Conservation (phyloP, 92 coral and sea anemone species). For the Micromussa lordhowensis region DNA sequence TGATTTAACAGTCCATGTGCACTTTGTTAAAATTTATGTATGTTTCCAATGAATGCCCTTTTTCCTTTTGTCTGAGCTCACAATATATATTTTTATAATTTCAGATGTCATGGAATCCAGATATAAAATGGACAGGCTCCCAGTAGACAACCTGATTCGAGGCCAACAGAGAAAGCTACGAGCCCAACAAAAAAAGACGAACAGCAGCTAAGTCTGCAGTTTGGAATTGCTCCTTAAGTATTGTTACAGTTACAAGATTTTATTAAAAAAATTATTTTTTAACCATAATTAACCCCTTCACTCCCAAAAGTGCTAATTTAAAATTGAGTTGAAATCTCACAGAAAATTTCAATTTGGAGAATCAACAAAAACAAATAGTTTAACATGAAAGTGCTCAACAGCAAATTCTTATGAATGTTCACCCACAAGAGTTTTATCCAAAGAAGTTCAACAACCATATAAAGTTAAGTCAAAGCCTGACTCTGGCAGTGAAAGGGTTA, state of each 20-base stretch:
- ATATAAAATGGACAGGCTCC: slow-evolving; percentile 13
- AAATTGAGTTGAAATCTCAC: background rate
- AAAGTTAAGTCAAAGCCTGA: background rate
- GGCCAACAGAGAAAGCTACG: slow-evolving; percentile 51
- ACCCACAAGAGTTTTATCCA: background rate
- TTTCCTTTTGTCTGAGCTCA: background rate
- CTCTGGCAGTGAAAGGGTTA: slow-evolving; percentile 1
- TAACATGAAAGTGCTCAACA: slow-evolving; percentile 4
- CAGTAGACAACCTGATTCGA: slow-evolving; percentile 38
- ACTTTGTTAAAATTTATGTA: too few species aligned
- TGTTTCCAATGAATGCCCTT: too few species aligned
- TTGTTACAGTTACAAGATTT: slow-evolving; percentile 1
- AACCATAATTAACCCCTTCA: background rate
- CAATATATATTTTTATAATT: slow-evolving; percentile 1
- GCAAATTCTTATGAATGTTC: background rate
- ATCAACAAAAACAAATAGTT: slow-evolving; percentile 8
- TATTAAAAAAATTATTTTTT: background rate
- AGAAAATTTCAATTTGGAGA: background rate
- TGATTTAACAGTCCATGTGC: too few species aligned
- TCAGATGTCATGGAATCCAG: slow-evolving; percentile 44
- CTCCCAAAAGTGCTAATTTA: background rate
- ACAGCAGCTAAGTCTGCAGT: slow-evolving; percentile 20
- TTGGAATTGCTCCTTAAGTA: background rate
- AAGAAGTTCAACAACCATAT: background rate
- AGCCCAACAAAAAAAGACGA: slow-evolving; percentile 8